Base-by-base conservation (phyloP, 2,113 vertebrate genomes). In the Mustela lutreola region DNA sequence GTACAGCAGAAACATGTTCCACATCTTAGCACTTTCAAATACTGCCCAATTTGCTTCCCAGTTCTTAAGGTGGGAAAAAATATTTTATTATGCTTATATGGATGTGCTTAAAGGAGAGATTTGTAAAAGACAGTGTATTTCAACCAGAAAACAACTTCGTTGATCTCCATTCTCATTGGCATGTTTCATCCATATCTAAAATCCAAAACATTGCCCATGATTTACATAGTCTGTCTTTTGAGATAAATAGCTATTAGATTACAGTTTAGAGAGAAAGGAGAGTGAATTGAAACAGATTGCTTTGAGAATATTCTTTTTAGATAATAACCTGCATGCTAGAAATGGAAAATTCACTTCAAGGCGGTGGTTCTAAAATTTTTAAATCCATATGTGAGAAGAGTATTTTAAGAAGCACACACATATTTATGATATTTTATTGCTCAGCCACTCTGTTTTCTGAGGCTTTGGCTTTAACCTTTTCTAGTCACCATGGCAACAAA, bases 1-100 rank as follows among this genome's bases (percentile, higher is more conserved):
- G 92, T 71, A 71, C 39, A 88, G 90, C 87, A 91, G 42, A 96
- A 98, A 96, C 98, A 98, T 97, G 86, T 98, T 98, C 98, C 98
- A 98, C 95, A 89, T 97, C 86, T 97, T 96, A 93, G 89, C 94
- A 67, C 96, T 97, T 95, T 96, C 98, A 78, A 60, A 26, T 56
- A 70, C 91, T 45, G 22, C n/a, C 95, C 50, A 80, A 67, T 97
- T 97, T 98, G 97, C 97, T 97, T 98, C 95, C 67, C 81, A 97
- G 97, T 94, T 95, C 94, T 75, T 97, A 95, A 97, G 98, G 75
- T 24, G 65, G 19, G 70, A 24, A 45, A 45, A 91, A 88, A 50
- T 92, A 56, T 22, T 97, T 93, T 93, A 88, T 96, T 97, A 94
- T 94, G 42, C 60, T 53, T 76, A 1, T 22, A 89, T 87, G 84